Conservation (phyloP, 2,888 invertebrate genomes). For the Fabriciana adippe region DNA sequence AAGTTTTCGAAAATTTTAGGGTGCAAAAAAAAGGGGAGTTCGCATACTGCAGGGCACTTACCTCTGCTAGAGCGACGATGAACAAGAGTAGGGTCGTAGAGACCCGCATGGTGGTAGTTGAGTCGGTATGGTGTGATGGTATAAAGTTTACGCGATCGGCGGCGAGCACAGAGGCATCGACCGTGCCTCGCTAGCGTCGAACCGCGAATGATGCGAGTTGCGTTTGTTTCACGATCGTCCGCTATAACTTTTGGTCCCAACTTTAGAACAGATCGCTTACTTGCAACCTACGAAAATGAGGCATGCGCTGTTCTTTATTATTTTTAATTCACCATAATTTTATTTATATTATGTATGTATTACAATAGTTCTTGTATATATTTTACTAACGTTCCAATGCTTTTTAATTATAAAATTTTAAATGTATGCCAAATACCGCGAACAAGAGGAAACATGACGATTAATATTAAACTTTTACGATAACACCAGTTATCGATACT, state of each 20-base stretch:
- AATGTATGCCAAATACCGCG: background rate
- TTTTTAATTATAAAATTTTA: background rate
- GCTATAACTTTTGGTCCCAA: slow-evolving; percentile 52
- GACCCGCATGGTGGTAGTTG: slow-evolving; percentile 58
- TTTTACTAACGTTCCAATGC: too few species aligned
- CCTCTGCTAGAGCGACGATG: slow-evolving; percentile 47
- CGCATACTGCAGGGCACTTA: slow-evolving; percentile 43
- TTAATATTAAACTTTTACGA: background rate
- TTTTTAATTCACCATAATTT: slow-evolving; percentile 9
- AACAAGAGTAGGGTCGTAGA: slow-evolving; percentile 60
- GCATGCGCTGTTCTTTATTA: slow-evolving; percentile 48
- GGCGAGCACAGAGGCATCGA: slow-evolving; percentile 61
- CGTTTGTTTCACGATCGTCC: slow-evolving; percentile 39
- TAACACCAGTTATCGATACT: background rate
- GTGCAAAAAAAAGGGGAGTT: slow-evolving; percentile 28
- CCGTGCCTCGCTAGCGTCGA: slow-evolving; percentile 67
- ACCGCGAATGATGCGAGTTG: slow-evolving; percentile 63
- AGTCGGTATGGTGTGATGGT: slow-evolving; percentile 48
- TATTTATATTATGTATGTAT: background rate
- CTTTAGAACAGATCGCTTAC: slow-evolving; percentile 46
- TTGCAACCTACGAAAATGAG: slow-evolving; percentile 52
- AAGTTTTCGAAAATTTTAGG: slow-evolving; percentile 36
- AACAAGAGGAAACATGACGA: background rate
- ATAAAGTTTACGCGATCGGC: slow-evolving; percentile 57
- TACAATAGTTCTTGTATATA: background rate